phyloP scores from a whole-genome alignment of 35 echinoderm and acorn worm genomes.

The Strongylocentrotus purpuratus region DNA sequence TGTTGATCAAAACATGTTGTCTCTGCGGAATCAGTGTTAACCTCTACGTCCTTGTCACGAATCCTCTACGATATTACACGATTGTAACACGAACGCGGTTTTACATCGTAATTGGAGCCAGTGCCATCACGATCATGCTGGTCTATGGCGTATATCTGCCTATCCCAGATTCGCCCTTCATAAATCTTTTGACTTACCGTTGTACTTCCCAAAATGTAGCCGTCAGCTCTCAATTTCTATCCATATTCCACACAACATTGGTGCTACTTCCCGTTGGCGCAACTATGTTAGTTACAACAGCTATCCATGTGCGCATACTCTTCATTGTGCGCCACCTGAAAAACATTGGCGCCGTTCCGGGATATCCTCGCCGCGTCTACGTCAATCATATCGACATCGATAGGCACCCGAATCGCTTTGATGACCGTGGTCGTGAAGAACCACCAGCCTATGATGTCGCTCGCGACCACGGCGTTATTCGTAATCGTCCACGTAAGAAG shows the following conservation, averaged over 20 bases:
- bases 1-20: neutral
- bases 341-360: neutral
- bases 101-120: neutral
- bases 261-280: neutral
- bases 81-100: neutral
- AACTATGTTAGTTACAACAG: neutral
- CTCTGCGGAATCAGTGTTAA: neutral
- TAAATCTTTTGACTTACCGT: neutral
- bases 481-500: too few relatives aligned
- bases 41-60: too few relatives aligned
- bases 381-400: too few relatives aligned
- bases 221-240: neutral
- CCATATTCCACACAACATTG: neutral
- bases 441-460: too few relatives aligned
- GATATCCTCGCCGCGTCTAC: neutral
- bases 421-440: too few relatives aligned
- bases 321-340: neutral
- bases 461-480: too few relatives aligned
- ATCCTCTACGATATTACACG: neutral
- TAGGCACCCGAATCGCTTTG: too few relatives aligned
- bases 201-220: neutral
- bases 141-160: neutral
- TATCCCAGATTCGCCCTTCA: neutral
- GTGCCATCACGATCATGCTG: neutral
- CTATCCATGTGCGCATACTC: neutral